Evolutionary conservation across 2,797 vertebrate genomes (phyloP).

Genomic region (Leucoraja ocellata): DNA sequence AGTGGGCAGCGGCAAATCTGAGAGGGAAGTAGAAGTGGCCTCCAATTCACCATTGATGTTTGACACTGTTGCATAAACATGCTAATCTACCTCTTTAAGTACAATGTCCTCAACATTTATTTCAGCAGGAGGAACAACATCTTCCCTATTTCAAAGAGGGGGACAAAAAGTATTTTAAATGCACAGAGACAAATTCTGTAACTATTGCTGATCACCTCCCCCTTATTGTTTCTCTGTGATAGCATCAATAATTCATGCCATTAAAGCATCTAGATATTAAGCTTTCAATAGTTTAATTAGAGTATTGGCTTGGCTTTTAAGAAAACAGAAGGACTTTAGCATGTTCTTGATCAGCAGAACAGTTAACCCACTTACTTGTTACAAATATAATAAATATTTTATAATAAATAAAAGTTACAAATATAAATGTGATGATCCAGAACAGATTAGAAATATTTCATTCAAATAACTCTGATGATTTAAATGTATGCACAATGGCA

Average conservation of each 20-base stretch:
- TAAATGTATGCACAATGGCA: background rate
- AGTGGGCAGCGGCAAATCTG: background rate
- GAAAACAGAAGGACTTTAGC: background rate
- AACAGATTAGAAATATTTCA: background rate
- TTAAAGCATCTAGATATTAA: constrained; percentile 13
- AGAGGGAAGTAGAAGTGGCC: background rate
- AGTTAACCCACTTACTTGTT: background rate
- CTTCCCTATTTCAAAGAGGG: background rate
- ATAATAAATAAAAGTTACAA: no score
- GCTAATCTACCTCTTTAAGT: background rate
- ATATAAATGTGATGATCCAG: background rate
- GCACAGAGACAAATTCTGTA: constrained; percentile 7
- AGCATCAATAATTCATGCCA: constrained; percentile 10
- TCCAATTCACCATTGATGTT: background rate
- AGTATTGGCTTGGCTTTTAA: background rate
- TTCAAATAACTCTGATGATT: background rate
- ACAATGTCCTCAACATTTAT: background rate
- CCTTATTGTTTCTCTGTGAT: background rate
- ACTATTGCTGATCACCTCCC: background rate
- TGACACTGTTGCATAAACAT: background rate
- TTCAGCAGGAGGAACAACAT: background rate
- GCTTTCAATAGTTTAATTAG: background rate
- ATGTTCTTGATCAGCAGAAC: background rate
- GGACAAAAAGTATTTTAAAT: background rate
- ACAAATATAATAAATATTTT: no score